These are phyloP conservation scores for Vanessa atalanta DNA, from an alignment of 1,140 invertebrate genomes.

Conservation along the genomic window DNA sequence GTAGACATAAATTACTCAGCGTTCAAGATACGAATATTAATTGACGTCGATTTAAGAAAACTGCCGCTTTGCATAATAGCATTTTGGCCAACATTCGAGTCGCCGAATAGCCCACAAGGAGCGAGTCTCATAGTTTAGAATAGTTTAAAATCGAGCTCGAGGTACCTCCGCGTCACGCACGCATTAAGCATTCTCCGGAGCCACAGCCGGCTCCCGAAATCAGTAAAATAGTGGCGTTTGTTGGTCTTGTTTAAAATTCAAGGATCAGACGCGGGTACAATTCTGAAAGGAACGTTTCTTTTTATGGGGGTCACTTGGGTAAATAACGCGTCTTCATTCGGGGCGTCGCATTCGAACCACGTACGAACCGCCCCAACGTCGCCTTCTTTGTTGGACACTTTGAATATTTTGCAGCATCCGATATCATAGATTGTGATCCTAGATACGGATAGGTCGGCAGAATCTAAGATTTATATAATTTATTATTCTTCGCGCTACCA, in stretches of 20 bases:
- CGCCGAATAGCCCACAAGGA: background rate
- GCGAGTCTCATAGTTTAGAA: too few species aligned
- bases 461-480: background rate
- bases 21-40: constrained; percentile 8
- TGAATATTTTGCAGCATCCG: constrained; percentile 35
- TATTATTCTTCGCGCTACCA: background rate
- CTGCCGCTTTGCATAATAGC: background rate
- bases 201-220: constrained; percentile 47
- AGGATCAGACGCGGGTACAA: constrained; percentile 57
- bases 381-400: constrained; percentile 26
- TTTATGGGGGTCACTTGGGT: constrained; percentile 67
- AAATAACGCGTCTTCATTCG: constrained; percentile 64
- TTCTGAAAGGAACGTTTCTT: constrained; percentile 63
- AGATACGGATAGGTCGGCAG: background rate
- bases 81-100: background rate
- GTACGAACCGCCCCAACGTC: constrained; percentile 38
- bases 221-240: constrained; percentile 60
- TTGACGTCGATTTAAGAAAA: constrained; percentile 4
- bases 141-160: background rate
- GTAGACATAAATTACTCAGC: constrained; percentile 1
- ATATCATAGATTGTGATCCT: constrained; percentile 18
- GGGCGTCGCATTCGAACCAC: constrained; percentile 45
- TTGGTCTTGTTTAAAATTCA: constrained; percentile 66
- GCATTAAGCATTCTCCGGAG: constrained; percentile 54
- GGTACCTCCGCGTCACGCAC: constrained; percentile 17